Conservation (phyloP, 2,113 vertebrate genomes). For the Gavialis gangeticus region DNA sequence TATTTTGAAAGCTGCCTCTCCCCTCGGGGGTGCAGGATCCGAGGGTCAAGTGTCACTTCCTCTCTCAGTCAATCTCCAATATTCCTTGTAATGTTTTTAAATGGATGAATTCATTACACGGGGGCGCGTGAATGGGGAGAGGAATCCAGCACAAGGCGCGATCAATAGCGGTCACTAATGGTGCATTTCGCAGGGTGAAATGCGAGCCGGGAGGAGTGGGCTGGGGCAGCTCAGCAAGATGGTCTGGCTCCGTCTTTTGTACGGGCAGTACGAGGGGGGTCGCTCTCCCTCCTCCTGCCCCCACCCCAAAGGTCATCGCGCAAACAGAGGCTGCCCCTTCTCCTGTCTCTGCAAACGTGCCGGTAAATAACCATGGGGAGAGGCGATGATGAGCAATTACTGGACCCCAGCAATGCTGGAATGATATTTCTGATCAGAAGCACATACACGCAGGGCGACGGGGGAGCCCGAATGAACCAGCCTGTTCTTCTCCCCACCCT, state of each 20-base stretch:
- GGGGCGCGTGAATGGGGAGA: constrained; percentile 29
- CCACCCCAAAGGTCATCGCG: background rate
- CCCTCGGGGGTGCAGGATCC: constrained; percentile 61
- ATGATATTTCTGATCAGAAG: background rate
- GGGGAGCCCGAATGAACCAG: background rate
- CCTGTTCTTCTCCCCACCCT: background rate
- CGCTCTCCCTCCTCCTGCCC: background rate
- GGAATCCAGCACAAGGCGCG: background rate
- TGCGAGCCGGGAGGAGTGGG: background rate
- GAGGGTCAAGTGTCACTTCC: constrained; percentile 77
- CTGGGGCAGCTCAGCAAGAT: background rate
- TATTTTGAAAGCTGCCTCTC: constrained; percentile 61
- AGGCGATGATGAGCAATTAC: background rate
- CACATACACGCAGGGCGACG: background rate
- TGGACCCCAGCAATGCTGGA: background rate
- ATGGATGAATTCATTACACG: constrained; percentile 68
- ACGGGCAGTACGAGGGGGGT: background rate
- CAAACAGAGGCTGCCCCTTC: background rate
- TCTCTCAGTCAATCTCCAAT: constrained; percentile 66
- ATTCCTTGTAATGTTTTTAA: constrained; percentile 65
- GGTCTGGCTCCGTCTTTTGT: background rate
- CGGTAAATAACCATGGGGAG: background rate
- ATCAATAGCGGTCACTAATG: constrained; percentile 23
- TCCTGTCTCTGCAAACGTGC: background rate
- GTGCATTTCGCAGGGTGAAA: background rate